Evolutionary conservation across 2,113 vertebrate species (phyloP).

Genomic region (Oncorhynchus clarkii): DNA sequence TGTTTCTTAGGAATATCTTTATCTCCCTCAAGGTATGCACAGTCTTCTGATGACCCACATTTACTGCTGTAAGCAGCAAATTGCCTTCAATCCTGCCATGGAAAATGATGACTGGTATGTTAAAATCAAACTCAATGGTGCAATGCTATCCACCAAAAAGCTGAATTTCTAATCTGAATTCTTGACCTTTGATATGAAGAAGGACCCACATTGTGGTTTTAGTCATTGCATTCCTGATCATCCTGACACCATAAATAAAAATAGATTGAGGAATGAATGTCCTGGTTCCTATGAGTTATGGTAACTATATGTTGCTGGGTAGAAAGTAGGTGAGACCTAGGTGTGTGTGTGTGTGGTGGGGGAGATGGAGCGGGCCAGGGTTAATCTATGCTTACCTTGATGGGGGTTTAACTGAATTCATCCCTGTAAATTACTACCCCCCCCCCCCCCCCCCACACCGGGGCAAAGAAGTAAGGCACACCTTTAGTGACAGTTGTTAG

Average conservation of each 20-base stretch:
- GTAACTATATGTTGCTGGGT: not conserved
- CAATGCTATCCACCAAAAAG: too few species aligned
- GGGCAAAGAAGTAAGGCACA: not conserved
- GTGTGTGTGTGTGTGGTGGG: not conserved
- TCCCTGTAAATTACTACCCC: not conserved
- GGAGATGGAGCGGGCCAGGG: not conserved
- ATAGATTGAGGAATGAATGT: not conserved
- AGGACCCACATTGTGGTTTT: too few species aligned
- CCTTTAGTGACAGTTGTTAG: not conserved
- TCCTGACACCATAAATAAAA: too few species aligned
- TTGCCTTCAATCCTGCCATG: not conserved
- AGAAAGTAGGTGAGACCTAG: not conserved
- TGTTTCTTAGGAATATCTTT: too few species aligned
- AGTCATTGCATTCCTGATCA: too few species aligned
- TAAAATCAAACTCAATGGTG: too few species aligned
- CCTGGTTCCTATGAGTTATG: not conserved
- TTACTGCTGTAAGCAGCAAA: not conserved
- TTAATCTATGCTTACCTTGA: conserved; percentile 43
- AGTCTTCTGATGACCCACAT: not conserved
- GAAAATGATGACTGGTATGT: too few species aligned
- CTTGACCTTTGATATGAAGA: too few species aligned
- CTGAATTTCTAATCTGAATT: too few species aligned
- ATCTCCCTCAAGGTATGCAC: not conserved
- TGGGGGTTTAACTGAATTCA: not conserved
- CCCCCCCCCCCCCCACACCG: too few species aligned